Conservation (phyloP, 1,140 invertebrate genomes). For the Microvelia longipes region DNA sequence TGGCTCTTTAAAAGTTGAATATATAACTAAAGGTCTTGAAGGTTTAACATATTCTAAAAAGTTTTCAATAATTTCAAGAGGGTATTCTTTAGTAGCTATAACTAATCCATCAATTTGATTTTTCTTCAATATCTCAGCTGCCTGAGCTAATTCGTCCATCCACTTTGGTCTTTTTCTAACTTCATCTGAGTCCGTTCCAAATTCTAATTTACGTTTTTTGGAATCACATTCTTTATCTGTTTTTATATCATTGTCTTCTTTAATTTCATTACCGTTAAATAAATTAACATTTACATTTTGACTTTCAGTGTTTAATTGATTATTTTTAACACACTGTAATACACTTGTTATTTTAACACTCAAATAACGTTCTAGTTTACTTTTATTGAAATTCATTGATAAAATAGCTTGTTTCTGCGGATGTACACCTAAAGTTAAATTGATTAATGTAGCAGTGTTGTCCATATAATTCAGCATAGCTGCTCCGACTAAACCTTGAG, state of each 20-base stretch:
- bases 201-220: constrained; percentile 7
- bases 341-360: constrained; percentile 44
- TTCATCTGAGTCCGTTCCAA: background rate
- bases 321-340: background rate
- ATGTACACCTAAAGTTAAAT: constrained; percentile 62
- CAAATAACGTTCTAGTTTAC: constrained; percentile 46
- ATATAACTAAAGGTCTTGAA: constrained; percentile 72
- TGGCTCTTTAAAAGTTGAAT: constrained; percentile 59
- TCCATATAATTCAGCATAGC: constrained; percentile 60
- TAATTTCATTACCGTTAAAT: too few relatives aligned
- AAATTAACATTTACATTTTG: constrained; percentile 23
- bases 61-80: constrained; percentile 53
- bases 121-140: constrained; percentile 36
- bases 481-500: constrained; percentile 64
- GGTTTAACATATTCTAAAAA: constrained; percentile 58
- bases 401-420: constrained; percentile 57
- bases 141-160: constrained; percentile 45
- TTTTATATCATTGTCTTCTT: background rate
- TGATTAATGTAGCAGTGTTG: constrained; percentile 43
- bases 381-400: constrained; percentile 55
- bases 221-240: constrained; percentile 8
- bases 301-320: constrained; percentile 11
- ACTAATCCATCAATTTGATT: constrained; percentile 59
- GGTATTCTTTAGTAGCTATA: constrained; percentile 70
- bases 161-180: constrained; percentile 41